These are phyloP conservation scores for Ectropis crepuscularia DNA, from an alignment of 2,888 invertebrate genomes.

Conservation along the genomic window DNA sequence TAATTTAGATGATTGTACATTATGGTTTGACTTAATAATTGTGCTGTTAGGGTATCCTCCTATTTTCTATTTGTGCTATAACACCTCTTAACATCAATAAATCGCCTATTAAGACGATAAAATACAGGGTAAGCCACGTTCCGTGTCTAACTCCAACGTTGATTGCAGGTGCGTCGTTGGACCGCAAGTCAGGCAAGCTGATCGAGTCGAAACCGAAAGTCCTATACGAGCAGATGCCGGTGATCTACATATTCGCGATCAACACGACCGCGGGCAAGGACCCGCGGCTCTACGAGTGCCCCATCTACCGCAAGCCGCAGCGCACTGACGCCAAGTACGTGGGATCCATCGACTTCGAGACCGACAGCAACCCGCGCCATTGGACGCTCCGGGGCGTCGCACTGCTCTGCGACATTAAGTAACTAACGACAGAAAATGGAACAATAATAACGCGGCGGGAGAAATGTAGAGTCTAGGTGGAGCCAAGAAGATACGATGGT, in stretches of 20 bases:
- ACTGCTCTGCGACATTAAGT: conserved; percentile 97
- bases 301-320: conserved; percentile 97
- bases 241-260: conserved; percentile 97
- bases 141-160: background rate
- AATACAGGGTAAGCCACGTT: background rate
- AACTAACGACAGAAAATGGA: background rate
- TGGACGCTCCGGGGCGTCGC: conserved; percentile 99
- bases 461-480: too few species aligned
- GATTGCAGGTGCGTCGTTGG: conserved; percentile 89
- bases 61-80: too few species aligned
- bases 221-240: conserved; percentile 97
- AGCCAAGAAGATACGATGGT: too few species aligned
- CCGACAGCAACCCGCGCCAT: conserved; percentile 95
- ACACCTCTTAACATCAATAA: too few species aligned
- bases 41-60: too few species aligned
- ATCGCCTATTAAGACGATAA: too few species aligned
- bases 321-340: conserved; percentile 98
- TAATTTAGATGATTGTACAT: too few species aligned
- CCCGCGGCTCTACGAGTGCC: conserved; percentile 96
- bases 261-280: conserved; percentile 97
- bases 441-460: too few species aligned
- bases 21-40: too few species aligned
- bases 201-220: conserved; percentile 97
- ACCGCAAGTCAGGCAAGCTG: conserved; percentile 93
- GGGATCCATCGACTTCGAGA: conserved; percentile 97